Percentiles rank a stretch among this genome's conserved stretches.
These are phyloP conservation scores for Uromys caudimaculatus DNA, from an alignment of 2,797 vertebrate genomes.

Conservation along the genomic window DNA sequence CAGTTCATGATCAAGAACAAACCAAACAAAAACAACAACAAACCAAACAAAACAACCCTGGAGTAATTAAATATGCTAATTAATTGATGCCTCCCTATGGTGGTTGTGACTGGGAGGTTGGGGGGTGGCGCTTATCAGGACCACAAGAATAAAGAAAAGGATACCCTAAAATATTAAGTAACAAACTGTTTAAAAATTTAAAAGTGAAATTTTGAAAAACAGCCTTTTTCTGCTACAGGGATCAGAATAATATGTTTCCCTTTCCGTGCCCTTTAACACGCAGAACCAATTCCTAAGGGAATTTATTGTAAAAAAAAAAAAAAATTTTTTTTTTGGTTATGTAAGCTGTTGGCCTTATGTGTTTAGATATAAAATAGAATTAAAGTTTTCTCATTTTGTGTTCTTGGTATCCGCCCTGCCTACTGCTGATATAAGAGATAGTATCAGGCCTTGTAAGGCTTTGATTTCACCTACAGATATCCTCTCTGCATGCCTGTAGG, in stretches of 20 bases:
- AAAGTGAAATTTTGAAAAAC: not conserved
- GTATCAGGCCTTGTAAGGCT: conserved; percentile 65
- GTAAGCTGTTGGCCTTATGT: conserved; percentile 65
- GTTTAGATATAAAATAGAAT: conserved; percentile 72
- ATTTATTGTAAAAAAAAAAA: conserved; percentile 68
- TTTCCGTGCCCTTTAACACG: not conserved
- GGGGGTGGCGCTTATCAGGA: not conserved
- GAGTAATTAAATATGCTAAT: not conserved
- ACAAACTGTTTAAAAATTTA: conserved; percentile 49
- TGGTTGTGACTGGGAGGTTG: not conserved
- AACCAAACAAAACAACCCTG: not conserved
- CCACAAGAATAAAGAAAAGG: not conserved
- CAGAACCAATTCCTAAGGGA: conserved; percentile 23
- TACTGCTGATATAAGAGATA: conserved; percentile 71
- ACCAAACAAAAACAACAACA: not conserved
- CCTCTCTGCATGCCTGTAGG: conserved; percentile 60
- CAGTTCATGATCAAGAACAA: not conserved
- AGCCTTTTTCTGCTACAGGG: not conserved
- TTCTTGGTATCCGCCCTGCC: conserved; percentile 59
- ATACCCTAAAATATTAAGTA: not conserved
- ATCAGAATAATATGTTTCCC: not conserved
- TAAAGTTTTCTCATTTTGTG: conserved; percentile 60
- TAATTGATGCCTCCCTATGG: not conserved
- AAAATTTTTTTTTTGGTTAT: conserved; percentile 9
- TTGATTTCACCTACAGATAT: conserved; percentile 81